Evolutionary conservation across 2,797 vertebrate species (phyloP).

Genomic region (Macrochelys suwanniensis): DNA sequence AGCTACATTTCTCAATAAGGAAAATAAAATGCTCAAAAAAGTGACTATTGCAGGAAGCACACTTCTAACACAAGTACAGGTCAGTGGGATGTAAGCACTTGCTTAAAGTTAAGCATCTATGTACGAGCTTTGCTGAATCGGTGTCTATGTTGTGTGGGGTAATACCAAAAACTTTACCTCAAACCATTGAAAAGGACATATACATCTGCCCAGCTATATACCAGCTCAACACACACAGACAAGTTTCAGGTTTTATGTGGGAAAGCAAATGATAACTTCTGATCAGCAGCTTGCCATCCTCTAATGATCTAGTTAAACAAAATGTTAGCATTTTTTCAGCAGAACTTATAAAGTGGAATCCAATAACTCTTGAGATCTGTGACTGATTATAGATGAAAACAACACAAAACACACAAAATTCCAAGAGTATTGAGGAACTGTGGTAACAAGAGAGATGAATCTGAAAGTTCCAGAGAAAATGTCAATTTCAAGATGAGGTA

Average conservation of each 20-base stretch:
- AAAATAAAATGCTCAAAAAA: neutral
- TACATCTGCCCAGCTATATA: neutral
- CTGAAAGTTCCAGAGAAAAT: neutral
- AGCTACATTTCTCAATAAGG: neutral
- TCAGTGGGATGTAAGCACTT: neutral
- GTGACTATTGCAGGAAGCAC: neutral
- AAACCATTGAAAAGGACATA: neutral
- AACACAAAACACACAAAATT: neutral
- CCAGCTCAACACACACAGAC: neutral
- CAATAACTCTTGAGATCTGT: neutral
- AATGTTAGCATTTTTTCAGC: neutral
- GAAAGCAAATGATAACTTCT: neutral
- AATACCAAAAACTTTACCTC: neutral
- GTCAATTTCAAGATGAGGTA: conserved; percentile 6
- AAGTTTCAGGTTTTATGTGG: neutral
- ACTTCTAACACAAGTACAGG: neutral
- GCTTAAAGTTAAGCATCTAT: neutral
- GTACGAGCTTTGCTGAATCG: neutral
- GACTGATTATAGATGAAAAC: neutral
- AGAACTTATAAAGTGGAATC: neutral
- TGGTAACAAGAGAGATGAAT: neutral
- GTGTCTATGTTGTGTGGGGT: neutral
- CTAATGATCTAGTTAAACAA: neutral
- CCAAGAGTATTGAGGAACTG: neutral
- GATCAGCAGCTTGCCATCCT: neutral